Evolutionary conservation across 2,113 vertebrate species (phyloP), one percentile per base, ranked within the genome.

Genomic region (Mandrillus leucophaeus): DNA sequence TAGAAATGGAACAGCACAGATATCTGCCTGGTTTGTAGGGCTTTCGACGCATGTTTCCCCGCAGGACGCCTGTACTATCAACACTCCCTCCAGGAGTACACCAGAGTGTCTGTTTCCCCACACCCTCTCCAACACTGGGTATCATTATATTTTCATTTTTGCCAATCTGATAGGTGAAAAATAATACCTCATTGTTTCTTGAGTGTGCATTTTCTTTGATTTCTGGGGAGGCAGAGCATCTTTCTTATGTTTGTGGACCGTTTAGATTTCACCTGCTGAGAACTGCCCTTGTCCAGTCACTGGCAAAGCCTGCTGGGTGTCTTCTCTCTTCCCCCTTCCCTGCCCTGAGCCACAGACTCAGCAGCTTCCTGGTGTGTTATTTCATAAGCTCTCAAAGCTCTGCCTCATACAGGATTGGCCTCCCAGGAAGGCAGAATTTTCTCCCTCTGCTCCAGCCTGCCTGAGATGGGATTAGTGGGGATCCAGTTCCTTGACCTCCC

Each of bases 141-240:
- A 88, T 38, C 32, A 5, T 38, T 72, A 59, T 93, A 83, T 84
- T 92, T 91, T 68, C 12, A 32, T 73, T 80, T 97, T 57, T 40
- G 84, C 92, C 92, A 57, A n/a, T 88, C 94, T 90, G 84, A 96
- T 78, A 48, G 80, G 52, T 48, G 48, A 43, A 76, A 86, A 73
- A 85, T 35, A 96, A 88, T 79, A 64, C 50, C 20, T 3, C 40
- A 8, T 88, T 97, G 92, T 96, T 52, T 50, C 80, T 17, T 30
- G 72, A 59, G 50, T 68, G 83, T 90, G 35, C 50, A 5, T 92
- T 94, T 95, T 89, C 94, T 72, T 72, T 52, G 43, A 68, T 93
- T 95, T 93, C 94, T 90, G 76, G 59, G 64, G n/a, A 97, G 96
- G 84, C 57, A 70, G 66, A 12, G 25, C 59, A 80, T 88, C 92